These are phyloP conservation scores for Leptinotarsa juncta DNA, from an alignment of 2,888 invertebrate species.

Conservation along the genomic window DNA sequence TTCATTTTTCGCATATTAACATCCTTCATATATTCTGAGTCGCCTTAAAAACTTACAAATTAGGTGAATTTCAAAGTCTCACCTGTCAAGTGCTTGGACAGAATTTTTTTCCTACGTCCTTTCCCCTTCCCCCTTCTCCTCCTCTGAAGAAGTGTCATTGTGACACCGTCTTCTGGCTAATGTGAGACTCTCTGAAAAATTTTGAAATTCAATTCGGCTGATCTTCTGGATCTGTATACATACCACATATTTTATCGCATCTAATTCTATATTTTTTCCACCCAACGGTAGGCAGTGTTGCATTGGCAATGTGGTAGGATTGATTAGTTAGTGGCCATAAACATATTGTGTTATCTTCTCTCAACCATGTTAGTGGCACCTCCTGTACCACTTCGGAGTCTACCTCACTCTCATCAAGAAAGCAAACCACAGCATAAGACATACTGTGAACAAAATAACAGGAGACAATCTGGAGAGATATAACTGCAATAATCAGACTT, in stretches of 20 bases:
- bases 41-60: background rate
- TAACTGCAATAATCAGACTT: background rate
- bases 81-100: background rate
- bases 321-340: constrained; percentile 2
- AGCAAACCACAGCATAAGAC: background rate
- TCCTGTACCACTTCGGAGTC: constrained; percentile 7
- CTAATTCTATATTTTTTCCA: background rate
- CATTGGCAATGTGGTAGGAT: constrained; percentile 6
- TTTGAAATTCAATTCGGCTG: background rate
- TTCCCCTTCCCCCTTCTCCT: background rate
- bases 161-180: background rate
- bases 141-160: background rate
- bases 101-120: background rate
- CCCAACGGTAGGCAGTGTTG: background rate
- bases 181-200: background rate
- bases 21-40: too few species aligned
- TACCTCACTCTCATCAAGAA: background rate
- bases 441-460: background rate
- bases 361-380: constrained; percentile 3
- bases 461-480: background rate
- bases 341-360: constrained; percentile 1
- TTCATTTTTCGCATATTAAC: too few species aligned
- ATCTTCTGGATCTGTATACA: background rate
- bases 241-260: constrained; percentile 8
- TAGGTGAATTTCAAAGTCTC: background rate